Evolutionary conservation across 2,888 invertebrate genomes (phyloP), one percentile per base, ranked within the genome.

Genomic region (Baronia brevicornis): DNA sequence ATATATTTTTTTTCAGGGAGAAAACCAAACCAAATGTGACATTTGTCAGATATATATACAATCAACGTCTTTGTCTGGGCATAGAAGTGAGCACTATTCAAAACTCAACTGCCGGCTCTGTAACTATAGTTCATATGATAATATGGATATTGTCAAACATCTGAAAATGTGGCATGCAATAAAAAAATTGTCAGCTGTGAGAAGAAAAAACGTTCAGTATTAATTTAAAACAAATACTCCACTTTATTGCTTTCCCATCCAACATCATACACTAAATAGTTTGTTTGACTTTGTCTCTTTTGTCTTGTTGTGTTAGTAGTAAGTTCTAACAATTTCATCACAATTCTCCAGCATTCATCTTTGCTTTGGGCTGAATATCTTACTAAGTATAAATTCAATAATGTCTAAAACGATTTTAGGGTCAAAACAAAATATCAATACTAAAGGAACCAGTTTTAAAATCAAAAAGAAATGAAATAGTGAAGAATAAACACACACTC

Each of bases 61-160:
- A 3, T 18, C 11, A 1, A 13, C 24, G 0, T 8, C 6, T 1
- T 20, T 48, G 6, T 11, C 39, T 0, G 38, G 44, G 2, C 62
- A 57, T 33, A 47, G 36, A 28, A 33, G 39, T 1, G n/a, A 17
- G 0, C 66, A 65, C 31, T 57, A 49, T 8, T 21, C 38, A 1
- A 48, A 35, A 21, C 40, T 54, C 6, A 20, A 6, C 0, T 72
- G 71, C 38, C 15, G 38, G 1, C 32, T 51, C 1, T 70, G 70
- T 35, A 47, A 52, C 0, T 44, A 46, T 2, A 32, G 32, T 0
- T 10, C 43, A 0, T 46, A 48, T 27, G 33, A 38, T 13, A 2
- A 41, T 0, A 20, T 14, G 0, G 49, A 51, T 1, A 54, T 70
- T 3, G 11, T 42, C 1, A 26, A 11, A 5, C 66, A 69, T 46